A percentile compares a stretch with the other conserved stretches of the same genome.
phyloP scores from a whole-genome alignment of 53 echinoderm and acorn worm genomes.

The Luidia sarsii region DNA sequence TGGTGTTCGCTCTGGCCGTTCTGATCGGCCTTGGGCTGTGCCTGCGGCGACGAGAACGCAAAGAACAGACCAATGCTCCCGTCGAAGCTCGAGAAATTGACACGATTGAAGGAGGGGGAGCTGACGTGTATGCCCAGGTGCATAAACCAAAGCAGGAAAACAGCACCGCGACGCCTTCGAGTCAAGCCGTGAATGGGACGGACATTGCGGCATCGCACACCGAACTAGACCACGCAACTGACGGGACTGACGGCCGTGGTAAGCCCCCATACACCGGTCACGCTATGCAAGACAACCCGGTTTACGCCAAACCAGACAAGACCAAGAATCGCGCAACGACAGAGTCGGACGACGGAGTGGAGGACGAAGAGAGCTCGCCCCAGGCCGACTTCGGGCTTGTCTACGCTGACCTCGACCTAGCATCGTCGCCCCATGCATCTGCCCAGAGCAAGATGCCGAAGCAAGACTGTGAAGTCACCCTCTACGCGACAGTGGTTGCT shows the following conservation, averaged over 20 bases:
- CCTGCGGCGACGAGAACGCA: background rate
- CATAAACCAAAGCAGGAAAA: background rate
- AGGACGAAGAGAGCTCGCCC: background rate
- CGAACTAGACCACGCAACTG: background rate
- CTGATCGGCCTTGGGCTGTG: background rate
- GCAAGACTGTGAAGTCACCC: too few species aligned
- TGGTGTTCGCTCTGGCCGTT: background rate
- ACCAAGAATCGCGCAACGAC: background rate
- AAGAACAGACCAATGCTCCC: background rate
- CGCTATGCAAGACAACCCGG: background rate
- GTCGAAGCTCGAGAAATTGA: background rate
- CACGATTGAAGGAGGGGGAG: background rate
- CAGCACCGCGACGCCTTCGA: background rate
- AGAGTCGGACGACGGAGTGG: background rate
- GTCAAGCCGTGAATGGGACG: background rate
- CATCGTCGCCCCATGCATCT: too few species aligned
- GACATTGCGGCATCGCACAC: background rate
- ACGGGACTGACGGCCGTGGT: too few species aligned
- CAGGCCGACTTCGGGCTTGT: constrained; percentile 9
- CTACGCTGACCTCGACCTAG: constrained; percentile 26
- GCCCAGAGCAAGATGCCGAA: too few species aligned
- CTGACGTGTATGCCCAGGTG: background rate
- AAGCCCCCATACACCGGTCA: background rate
- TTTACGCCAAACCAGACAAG: constrained; percentile 9
- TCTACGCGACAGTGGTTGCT: too few species aligned